Conservation (phyloP, 2,888 invertebrate genomes). For the Heliconius charithonia region DNA sequence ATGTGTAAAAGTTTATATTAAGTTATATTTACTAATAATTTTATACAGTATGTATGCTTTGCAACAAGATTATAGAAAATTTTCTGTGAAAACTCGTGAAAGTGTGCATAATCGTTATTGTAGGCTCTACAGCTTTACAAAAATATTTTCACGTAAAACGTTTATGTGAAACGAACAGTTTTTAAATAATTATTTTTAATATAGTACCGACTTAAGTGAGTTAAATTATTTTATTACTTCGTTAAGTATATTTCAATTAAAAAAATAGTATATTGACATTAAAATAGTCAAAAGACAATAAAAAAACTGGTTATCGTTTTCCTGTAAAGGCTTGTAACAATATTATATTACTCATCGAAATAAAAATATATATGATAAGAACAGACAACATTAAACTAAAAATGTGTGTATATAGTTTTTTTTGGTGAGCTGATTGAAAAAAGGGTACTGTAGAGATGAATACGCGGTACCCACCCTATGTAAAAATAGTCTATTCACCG, state of each 20-base stretch:
- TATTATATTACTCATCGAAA: background rate
- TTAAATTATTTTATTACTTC: background rate
- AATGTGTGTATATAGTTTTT: background rate
- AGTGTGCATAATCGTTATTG: background rate
- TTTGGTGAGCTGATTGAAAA: background rate
- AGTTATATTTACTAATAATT: background rate
- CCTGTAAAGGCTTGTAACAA: background rate
- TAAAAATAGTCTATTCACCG: background rate
- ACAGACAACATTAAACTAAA: background rate
- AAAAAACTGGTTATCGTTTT: background rate
- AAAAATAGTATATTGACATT: background rate
- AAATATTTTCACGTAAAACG: background rate
- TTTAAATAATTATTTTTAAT: conserved; percentile 2
- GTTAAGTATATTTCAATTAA: background rate
- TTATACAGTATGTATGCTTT: too few species aligned
- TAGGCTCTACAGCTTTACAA: background rate
- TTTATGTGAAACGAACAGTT: background rate
- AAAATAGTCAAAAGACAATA: background rate
- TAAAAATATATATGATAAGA: background rate
- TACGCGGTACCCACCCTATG: background rate
- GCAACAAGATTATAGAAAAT: background rate
- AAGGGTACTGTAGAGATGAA: background rate
- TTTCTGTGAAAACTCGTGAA: conserved; percentile 1
- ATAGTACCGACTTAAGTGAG: background rate
- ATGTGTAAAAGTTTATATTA: background rate